phyloP scores from a whole-genome alignment of 2,113 vertebrate genomes.

The Entelurus aequoreus region DNA sequence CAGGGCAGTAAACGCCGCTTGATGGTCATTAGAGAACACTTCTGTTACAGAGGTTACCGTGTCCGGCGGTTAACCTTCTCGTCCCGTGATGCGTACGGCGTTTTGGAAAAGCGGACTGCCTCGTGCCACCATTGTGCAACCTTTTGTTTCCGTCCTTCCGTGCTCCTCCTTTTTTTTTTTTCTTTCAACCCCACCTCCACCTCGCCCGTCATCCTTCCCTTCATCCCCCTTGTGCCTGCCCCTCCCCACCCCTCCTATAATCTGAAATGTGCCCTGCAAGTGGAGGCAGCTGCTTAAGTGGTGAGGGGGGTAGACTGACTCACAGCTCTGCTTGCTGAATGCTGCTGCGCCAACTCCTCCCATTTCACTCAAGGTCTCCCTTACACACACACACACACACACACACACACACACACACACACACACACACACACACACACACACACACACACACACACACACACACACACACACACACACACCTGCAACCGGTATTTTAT shows the following conservation, averaged over 20 bases:
- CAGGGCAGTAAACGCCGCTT: conserved; percentile 59
- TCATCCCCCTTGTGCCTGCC: conserved; percentile 27
- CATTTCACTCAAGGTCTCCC: conserved; percentile 59
- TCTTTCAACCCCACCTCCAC: conserved; percentile 7
- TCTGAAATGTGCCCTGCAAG: conserved; percentile 69
- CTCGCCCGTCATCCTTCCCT: conserved; percentile 27
- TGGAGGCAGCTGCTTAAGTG: conserved; percentile 79
- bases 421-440: too few relatives aligned
- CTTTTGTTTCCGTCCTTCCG: conserved; percentile 62
- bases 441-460: too few relatives aligned
- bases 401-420: too few relatives aligned
- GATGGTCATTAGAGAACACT: conserved; percentile 69
- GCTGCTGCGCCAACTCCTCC: conserved; percentile 72
- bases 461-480: conserved; percentile 3
- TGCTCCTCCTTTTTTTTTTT: conserved; percentile 22
- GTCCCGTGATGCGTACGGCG: conserved; percentile 51
- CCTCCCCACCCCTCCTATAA: conserved; percentile 66
- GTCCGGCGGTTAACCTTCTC: conserved; percentile 67
- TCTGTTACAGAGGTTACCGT: conserved; percentile 66
- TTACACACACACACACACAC: conserved; percentile 19
- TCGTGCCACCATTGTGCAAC: conserved; percentile 69
- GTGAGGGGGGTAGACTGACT: conserved; percentile 61
- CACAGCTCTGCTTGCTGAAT: conserved; percentile 71
- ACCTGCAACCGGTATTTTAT: conserved; percentile 41
- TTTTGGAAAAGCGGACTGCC: conserved; percentile 38